A percentile compares a stretch with the other conserved stretches of the same genome.
Evolutionary conservation across 1,140 invertebrate species (phyloP).

Genomic region (Drosophila nebulosa): DNA sequence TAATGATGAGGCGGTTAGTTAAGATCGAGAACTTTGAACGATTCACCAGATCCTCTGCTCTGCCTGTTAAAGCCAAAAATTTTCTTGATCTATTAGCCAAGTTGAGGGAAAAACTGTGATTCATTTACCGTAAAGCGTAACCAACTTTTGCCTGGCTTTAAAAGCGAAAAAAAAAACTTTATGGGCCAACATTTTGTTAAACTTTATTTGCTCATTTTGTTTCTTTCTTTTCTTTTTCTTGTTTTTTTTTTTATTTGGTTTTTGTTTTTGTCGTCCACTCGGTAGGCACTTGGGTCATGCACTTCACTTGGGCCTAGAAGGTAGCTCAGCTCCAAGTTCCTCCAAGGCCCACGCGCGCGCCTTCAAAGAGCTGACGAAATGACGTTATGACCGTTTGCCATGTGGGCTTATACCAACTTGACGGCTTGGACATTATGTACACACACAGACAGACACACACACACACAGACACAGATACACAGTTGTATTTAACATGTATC

Average conservation of each 20-base stretch:
- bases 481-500: slow-evolving; percentile 29
- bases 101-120: slow-evolving; percentile 17
- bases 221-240: background rate
- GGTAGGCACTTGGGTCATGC: slow-evolving; percentile 43
- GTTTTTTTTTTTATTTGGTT: background rate
- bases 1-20: too few species aligned
- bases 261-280: slow-evolving; percentile 45
- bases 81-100: background rate
- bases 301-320: slow-evolving; percentile 20
- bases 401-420: background rate
- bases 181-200: slow-evolving; percentile 63
- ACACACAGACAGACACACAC: too few species aligned
- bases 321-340: slow-evolving; percentile 49
- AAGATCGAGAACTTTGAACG: too few species aligned
- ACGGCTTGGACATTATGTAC: slow-evolving; percentile 18
- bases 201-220: slow-evolving; percentile 35
- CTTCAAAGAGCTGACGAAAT: slow-evolving; percentile 2
- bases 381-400: slow-evolving; percentile 1
- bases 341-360: slow-evolving; percentile 15
- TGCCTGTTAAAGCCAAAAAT: too few species aligned
- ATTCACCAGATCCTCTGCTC: too few species aligned
- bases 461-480: background rate
- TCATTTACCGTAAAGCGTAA: slow-evolving; percentile 11
- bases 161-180: slow-evolving; percentile 31
- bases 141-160: slow-evolving; percentile 22